Evolutionary conservation across 2,888 invertebrate species (phyloP), one percentile per base, ranked within the genome.

Genomic region (Diaphora mendica): DNA sequence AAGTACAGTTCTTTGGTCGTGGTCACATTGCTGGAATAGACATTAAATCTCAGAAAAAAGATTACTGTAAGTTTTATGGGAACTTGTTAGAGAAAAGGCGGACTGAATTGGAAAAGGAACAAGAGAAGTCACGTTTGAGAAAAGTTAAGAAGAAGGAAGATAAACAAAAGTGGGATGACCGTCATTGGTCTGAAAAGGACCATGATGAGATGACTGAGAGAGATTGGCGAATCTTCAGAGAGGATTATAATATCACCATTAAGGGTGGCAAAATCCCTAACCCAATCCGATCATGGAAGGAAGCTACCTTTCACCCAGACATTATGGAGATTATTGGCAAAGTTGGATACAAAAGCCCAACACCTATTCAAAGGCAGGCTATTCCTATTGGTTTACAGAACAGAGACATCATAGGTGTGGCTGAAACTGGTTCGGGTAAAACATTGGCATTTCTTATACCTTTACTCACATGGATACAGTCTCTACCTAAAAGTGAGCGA

Each of bases 191-290:
- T 7, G 99, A 99, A 88, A 99, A 99, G 91, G 97, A 97, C 17
- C 94, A 97, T 0, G 97, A 97, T 71, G 99, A 99, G 93, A 99
- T 99, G 99, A 99, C 98, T 0, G 99, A 99, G 91, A 96, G 99
- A 86, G 99, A 99, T 96, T 99, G 99, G 99, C 97, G 99, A 92
- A 99, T 99, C 87, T 99, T 99, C 92, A 97, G 99, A 80, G 99
- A 99, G 93, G 99, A 99, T 94, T 99, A 99, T 92, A 99, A 99
- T 90, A 99, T 99, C 72, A 98, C 99, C 5, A 98, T 99, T 77
- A 99, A 99, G 94, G 99, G 99, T 81, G 99, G 99, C 0, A 97
- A 96, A 89, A 99, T 99, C 85, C 99, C 99, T 0, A 99, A 99
- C 94, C 99, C 99, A 0, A 97, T 99, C 75, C 96, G 99, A 55